Evolutionary conservation across 2,888 invertebrate genomes (phyloP).

Genomic region (Seira sanloemensis): DNA sequence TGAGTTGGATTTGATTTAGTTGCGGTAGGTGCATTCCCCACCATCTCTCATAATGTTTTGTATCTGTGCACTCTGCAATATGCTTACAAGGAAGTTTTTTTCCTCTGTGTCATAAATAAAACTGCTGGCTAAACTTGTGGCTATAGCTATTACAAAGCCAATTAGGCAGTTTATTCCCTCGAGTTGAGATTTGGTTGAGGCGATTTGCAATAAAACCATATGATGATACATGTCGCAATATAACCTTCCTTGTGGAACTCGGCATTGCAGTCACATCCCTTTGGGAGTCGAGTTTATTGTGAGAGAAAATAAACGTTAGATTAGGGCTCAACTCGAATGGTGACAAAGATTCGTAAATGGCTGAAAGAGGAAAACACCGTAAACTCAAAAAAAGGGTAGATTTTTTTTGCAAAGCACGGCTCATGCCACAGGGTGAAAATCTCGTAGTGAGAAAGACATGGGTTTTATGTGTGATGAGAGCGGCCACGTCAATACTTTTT

Average conservation of each 20-base stretch:
- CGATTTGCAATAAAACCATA: neutral
- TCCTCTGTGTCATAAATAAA: neutral
- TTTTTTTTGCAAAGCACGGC: neutral
- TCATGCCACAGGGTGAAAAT: neutral
- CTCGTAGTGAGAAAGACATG: too few species aligned
- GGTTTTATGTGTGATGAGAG: neutral
- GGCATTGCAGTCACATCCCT: neutral
- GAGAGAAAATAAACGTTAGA: neutral
- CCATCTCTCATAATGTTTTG: too few species aligned
- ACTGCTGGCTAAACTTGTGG: too few species aligned
- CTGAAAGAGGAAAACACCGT: neutral
- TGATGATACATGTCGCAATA: neutral
- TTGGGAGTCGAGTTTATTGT: neutral
- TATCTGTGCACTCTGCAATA: neutral
- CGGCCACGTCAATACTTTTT: neutral
- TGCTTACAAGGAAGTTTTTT: neutral
- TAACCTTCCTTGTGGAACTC: neutral
- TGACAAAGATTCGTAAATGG: neutral
- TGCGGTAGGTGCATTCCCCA: too few species aligned
- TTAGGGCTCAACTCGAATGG: neutral
- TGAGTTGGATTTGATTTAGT: too few species aligned
- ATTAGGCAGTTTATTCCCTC: neutral
- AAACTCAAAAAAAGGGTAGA: neutral
- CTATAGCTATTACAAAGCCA: neutral
- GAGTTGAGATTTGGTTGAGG: neutral